Conservation (phyloP, 2,113 vertebrate species). For the Otocyon megalotis region DNA sequence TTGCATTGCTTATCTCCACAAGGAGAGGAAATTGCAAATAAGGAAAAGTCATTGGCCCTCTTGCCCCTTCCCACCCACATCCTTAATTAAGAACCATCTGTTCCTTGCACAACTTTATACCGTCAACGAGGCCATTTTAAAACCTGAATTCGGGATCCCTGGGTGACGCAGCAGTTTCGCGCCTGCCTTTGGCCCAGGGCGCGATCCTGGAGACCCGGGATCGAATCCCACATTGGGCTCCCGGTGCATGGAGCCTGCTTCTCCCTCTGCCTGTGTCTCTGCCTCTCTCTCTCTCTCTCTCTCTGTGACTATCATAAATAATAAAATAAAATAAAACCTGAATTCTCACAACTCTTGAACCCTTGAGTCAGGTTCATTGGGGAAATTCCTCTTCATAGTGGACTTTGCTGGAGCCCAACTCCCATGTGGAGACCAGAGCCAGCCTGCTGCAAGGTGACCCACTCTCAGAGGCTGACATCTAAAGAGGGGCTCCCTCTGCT, state of each 20-base stretch:
- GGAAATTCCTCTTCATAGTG: rapidly evolving
- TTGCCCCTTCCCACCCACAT: neutral
- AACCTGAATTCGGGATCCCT: neutral
- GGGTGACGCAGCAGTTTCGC: no score
- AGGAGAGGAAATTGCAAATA: neutral
- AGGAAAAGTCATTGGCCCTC: neutral
- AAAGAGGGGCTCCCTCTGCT: neutral
- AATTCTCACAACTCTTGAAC: neutral
- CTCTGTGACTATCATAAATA: no score
- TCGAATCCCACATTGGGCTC: no score
- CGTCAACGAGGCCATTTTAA: neutral
- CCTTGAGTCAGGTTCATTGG: neutral
- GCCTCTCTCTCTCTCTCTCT: no score
- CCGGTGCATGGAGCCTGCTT: no score
- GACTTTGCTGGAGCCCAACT: neutral
- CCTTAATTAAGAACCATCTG: conserved; percentile 46
- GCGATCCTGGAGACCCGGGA: no score
- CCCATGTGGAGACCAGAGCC: neutral
- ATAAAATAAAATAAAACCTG: no score
- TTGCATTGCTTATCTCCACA: neutral
- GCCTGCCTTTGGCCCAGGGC: no score
- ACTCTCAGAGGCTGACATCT: neutral
- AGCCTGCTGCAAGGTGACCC: neutral
- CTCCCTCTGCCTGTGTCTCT: no score
- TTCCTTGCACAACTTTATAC: neutral